Base-by-base conservation (phyloP, 2,888 invertebrate genomes). In the Eupithecia vulgata region DNA sequence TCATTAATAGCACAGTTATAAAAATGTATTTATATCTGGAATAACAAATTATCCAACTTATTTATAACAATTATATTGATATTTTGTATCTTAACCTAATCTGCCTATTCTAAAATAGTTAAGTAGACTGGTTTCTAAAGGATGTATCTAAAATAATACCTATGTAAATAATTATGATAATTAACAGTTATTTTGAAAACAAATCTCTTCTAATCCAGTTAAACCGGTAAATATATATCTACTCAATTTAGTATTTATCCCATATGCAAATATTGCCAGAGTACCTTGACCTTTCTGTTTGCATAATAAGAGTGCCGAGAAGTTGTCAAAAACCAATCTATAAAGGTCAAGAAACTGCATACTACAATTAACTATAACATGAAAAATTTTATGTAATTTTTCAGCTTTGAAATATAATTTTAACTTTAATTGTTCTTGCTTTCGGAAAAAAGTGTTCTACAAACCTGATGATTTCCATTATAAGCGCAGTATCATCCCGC, bases 11-110 rank as follows among this genome's bases (percentile, higher is more conserved):
- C 74, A 88, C 67, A 57, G 86, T 73, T 35, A 85, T 74, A 66
- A 91, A 84, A 69, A 87, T 78, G 67, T 85, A 85, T 82, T 89
- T 91, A 78, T 87, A 89, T 77, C 92, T 92, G 90, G 15, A 85
- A 70, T 17, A 2, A 8, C 7, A 34, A 34, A 17, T 34, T 5
- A 8, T 4, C 5, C n/a, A 57, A 25, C 5, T 57, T 48, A 48
- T 17, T 17, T 30, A n/a, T n/a, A n/a, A n/a, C n/a, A n/a, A n/a
- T n/a, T n/a, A n/a, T n/a, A n/a, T n/a, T n/a, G n/a, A n/a, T n/a
- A n/a, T n/a, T n/a, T n/a, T n/a, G n/a, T n/a, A n/a, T n/a, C n/a
- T n/a, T n/a, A n/a, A n/a, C n/a, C n/a, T 12, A 52, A 52, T 21
- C 7, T 21, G 21, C 52, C 21, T 21, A 13, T 57, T 57, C 13